Evolutionary conservation across 2,888 invertebrate genomes (phyloP), one percentile per base, ranked within the genome.

Genomic region (Eupeodes latifasciatus): DNA sequence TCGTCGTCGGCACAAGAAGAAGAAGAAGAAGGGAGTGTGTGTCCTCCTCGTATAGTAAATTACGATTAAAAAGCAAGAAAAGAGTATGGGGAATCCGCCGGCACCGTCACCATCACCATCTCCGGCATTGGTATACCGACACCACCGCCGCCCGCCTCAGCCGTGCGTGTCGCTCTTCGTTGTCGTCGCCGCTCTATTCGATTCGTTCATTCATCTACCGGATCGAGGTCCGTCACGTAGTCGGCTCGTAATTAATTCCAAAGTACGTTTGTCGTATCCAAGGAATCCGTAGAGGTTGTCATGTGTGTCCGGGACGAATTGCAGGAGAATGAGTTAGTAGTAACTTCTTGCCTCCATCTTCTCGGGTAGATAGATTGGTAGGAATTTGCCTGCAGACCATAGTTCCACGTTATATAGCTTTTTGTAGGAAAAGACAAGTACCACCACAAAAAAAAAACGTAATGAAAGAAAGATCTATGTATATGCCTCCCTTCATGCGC

Each of bases 161-260:
- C 40, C 40, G 40, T 40, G 40, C 47, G 9, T 3, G 9, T 3
- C 47, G 12, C 27, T 6, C 14, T 12, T n/a, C 59, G 47, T 47
- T 51, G 75, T 12, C 12, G 27, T 14, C 14, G 51, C n/a, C 34
- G n/a, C 7, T 67, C n/a, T 11, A 67, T 86, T 71, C 66, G 76
- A 67, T 86, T 71, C 66, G 76, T 87, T 84, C 83, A 87, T 87
- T 87, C 87, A 87, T 84, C 72, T 87, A 80, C 87, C 72, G 83
- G 87, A 84, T 87, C 76, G 80, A 80, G 80, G 82, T 82, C 86
- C 79, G 82, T 86, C 86, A 86, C 86, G 82, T 86, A 86, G 82
- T 82, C 80, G 80, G 67, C 67, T 77, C 67, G 83, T 87, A 87
- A 87, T 87, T 83, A 87, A 87, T 87, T 87, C 87, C 76, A 87